Conservation (phyloP, 2,888 invertebrate genomes). For the Apeira syringaria region DNA sequence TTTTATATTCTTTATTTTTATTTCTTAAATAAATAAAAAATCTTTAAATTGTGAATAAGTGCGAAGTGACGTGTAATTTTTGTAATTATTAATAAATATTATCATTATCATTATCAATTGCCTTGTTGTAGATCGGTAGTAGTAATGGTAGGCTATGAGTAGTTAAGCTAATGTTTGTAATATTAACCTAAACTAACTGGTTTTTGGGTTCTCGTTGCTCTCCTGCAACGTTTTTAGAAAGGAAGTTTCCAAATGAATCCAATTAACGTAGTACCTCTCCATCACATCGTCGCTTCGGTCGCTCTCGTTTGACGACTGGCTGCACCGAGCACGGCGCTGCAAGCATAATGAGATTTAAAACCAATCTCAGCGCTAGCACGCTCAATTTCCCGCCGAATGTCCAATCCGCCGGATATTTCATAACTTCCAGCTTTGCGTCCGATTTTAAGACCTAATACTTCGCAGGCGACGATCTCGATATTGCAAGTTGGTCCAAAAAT, state of each 20-base stretch:
- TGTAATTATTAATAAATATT: no score
- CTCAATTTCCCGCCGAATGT: constrained; percentile 70
- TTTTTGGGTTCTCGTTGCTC: no score
- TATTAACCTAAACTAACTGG: no score
- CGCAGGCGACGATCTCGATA: constrained; percentile 1
- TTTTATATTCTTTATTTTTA: no score
- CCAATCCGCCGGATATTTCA: constrained; percentile 43
- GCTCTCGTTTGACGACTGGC: constrained; percentile 37
- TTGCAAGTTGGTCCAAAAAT: no score
- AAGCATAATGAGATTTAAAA: constrained; percentile 72
- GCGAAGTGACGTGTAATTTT: no score
- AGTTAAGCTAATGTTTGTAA: no score
- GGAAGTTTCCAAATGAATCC: constrained; percentile 35
- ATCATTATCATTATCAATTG: no score
- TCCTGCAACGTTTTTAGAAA: constrained; percentile 1
- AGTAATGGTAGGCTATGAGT: no score
- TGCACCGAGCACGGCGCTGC: constrained; percentile 46
- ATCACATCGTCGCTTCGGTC: constrained; percentile 28
- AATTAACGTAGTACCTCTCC: constrained; percentile 38
- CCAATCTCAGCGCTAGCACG: constrained; percentile 67
- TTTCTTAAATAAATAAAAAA: no score
- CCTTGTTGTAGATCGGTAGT: no score
- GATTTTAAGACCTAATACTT: constrained; percentile 11
- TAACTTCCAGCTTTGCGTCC: constrained; percentile 26
- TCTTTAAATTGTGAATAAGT: no score